Percentiles rank a stretch among this genome's conserved stretches.
phyloP scores from a whole-genome alignment of 2,888 invertebrate species.

The Caenorhabditis wallacei region DNA sequence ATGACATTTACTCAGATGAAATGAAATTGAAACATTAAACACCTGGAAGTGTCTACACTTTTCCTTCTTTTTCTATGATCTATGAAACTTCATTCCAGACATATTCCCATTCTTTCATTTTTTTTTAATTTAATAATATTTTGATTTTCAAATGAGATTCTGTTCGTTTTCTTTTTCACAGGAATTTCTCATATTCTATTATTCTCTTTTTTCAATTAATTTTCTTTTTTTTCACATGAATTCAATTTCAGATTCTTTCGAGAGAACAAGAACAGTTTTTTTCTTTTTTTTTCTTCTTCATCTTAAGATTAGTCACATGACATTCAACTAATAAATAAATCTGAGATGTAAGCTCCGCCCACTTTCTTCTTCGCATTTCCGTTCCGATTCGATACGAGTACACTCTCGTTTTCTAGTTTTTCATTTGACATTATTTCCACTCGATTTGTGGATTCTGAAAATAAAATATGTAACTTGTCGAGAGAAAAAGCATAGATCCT shows the following conservation, averaged over 20 bases:
- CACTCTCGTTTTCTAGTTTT: background rate
- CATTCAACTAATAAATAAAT: conserved; percentile 2
- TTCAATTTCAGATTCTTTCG: too few relatives aligned
- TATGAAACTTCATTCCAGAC: conserved; percentile 18
- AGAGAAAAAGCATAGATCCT: background rate
- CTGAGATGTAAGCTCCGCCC: background rate
- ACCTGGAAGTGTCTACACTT: conserved; percentile 14
- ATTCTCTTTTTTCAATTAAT: conserved; percentile 5
- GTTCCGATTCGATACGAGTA: background rate
- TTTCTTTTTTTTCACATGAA: conserved; percentile 18
- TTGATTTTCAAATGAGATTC: background rate
- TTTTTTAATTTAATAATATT: conserved; percentile 27
- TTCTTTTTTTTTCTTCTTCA: conserved; percentile 3
- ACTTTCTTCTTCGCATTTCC: conserved; percentile 3
- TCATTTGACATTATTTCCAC: background rate
- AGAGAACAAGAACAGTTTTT: background rate
- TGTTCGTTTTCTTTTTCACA: background rate
- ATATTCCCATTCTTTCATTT: background rate
- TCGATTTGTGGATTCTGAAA: background rate
- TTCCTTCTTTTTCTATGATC: conserved; percentile 5
- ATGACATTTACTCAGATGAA: too few relatives aligned
- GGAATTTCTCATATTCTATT: conserved; percentile 37
- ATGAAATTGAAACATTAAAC: background rate
- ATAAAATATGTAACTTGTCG: background rate
- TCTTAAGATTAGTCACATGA: conserved; percentile 8